Evolutionary conservation across 2,888 invertebrate species (phyloP), one percentile per base, ranked within the genome.

Genomic region (Achlya flavicornis): DNA sequence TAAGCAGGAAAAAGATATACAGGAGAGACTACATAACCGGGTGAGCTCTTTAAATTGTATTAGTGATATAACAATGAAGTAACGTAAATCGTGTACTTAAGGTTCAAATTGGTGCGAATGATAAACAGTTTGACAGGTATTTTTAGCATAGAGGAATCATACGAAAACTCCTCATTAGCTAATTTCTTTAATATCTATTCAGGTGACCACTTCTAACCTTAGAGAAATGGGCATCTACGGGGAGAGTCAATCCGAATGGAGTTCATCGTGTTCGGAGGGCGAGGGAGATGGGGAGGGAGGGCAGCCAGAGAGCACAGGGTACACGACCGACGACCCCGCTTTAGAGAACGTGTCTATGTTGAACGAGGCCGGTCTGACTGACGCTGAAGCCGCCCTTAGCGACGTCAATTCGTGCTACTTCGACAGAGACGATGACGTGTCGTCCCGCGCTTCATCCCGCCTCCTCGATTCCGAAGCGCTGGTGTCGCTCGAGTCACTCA

Each of bases 281-380:
- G 90, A 94, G 81, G 90, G 90, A 5, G 93, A 94, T 74, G 88
- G 91, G 11, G 89, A 91, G 53, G 86, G 90, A 1, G 94, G 94
- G 41, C 95, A 94, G 61, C 95, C 95, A 0, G 95, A 95, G 82
- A 97, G 97, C 70, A 97, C 97, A 1, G 97, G 97, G 35, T 97
- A 97, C 84, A 97, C 97, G n/a, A 97, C 97, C 0, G 97, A 97
- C 88, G 97, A 97, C 88, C 97, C 97, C 0, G 97, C 97, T 16
- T 92, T 97, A 12, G 97, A 97, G 88, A 97, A 97, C 88, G 96
- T 97, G 61, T 97, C 97, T 57, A 96, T 97, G 95, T 89, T 97
- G 19, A 97, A 97, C 89, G 97, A 97, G 89, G 96, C 97, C 26
- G 97, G 97, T 10, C 94, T 97, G 58, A 97, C 97, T 1, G 97